Percentiles rank a stretch among this genome's conserved stretches.
phyloP scores from a whole-genome alignment of 1,140 invertebrate species.

The Eubasilissa regina region DNA sequence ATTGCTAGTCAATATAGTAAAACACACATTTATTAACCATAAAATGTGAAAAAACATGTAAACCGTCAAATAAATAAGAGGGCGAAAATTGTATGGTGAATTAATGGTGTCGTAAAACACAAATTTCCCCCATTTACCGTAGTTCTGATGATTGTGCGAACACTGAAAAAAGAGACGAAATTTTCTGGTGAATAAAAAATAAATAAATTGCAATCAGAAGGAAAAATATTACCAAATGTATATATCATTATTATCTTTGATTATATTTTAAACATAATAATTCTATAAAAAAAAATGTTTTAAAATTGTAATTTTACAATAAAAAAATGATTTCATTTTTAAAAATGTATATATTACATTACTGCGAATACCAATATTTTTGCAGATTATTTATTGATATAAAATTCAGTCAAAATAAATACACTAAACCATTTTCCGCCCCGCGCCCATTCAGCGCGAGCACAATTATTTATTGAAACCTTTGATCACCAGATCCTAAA shows the following conservation, averaged over 20 bases:
- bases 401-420: no score
- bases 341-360: not conserved
- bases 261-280: no score
- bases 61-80: slow-evolving; percentile 21
- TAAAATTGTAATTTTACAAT: no score
- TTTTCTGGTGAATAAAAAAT: not conserved
- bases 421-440: no score
- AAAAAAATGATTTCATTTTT: no score
- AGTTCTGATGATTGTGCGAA: slow-evolving; percentile 17
- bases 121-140: slow-evolving; percentile 14
- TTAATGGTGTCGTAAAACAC: slow-evolving; percentile 28
- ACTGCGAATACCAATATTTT: not conserved
- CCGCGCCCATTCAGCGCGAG: no score
- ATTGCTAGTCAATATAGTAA: slow-evolving; percentile 16
- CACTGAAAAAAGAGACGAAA: not conserved
- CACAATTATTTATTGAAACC: no score
- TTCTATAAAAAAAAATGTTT: no score
- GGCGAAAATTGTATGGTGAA: slow-evolving; percentile 7
- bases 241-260: no score
- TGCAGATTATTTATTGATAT: not conserved
- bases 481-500: no score
- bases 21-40: slow-evolving; percentile 32
- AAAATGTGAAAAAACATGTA: slow-evolving; percentile 13
- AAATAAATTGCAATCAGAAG: no score
- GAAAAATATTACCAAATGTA: no score